Base-by-base conservation (phyloP, 35 echinoderm and acorn worm genomes). In the Apostichopus japonicus region DNA sequence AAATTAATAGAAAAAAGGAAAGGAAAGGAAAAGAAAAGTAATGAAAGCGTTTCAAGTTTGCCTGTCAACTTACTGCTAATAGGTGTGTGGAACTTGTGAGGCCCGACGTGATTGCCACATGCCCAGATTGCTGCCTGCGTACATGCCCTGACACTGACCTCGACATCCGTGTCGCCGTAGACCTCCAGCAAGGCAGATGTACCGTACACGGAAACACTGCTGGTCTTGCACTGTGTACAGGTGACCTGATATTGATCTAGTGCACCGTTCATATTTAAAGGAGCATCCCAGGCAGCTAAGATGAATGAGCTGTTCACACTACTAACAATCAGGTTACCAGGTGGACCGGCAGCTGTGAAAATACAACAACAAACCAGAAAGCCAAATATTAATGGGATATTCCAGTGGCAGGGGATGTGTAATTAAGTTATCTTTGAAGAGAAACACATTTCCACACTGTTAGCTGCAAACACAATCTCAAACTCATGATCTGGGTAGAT, bases 231-330 rank as follows among this genome's bases (percentile, higher is more conserved):
- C 6, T 4, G 10, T 13, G 6, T 33, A 21, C 79, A 83, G 13
- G 16, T 2, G 15, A 83, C 51, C 10, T 54, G 44, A 54, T 83
- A 83, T 19, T 83, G 10, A 21, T 54, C 51, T 2, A 83, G 51
- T 52, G n/a, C 52, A 10, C 79, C 79, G 17, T 83, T 83, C 79
- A 83, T 83, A 17, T 83, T 83, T 10, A n/a, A 33, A 54, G 79
- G 79, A 54, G 79, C 1, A 54, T 83, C 24, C 79, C 79, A 83
- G 5, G 24, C 14, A 17, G 54, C 44, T 52, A n/a, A 19, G 79
- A 83, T 11, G 6, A 24, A 10, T 6, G 51, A 14, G 79, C 79
- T 83, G 52, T 54, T 54, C 54, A 52, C 44, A 4, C 79, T 83
- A 19, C 44, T 55, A 3, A 16, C 51, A 6, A 44, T 54, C 51